A percentile compares a stretch with the other conserved stretches of the same genome.
These are phyloP conservation scores for Cryptoblepharus egeriae DNA, from an alignment of 2,797 vertebrate species.

Conservation along the genomic window DNA sequence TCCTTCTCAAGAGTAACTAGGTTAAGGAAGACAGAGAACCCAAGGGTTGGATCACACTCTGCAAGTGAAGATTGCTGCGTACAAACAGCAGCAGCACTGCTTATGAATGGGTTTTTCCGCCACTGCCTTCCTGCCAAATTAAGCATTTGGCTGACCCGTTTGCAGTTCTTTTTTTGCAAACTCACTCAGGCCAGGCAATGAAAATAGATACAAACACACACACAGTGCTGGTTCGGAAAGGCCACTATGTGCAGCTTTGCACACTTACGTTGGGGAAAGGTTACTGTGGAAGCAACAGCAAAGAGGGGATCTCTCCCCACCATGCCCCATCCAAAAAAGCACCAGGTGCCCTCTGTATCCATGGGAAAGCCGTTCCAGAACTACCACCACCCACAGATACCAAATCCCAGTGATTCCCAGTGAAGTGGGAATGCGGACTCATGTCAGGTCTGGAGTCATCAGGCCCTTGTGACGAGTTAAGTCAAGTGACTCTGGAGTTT, in stretches of 20 bases:
- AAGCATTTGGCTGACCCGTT: constrained; percentile 12
- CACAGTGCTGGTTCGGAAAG: background rate
- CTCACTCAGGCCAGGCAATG: constrained; percentile 1
- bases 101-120: constrained; percentile 8
- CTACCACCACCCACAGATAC: too few species aligned
- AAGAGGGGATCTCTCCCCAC: too few species aligned
- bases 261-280: background rate
- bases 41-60: background rate
- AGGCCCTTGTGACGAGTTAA: too few species aligned
- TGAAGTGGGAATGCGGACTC: too few species aligned
- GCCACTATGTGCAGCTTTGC: background rate
- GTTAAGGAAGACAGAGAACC: background rate
- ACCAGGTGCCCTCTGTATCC: too few species aligned
- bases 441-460: too few species aligned
- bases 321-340: too few species aligned
- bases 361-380: too few species aligned
- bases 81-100: constrained; percentile 8
- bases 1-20: background rate
- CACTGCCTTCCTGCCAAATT: background rate
- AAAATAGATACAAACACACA: background rate
- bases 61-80: background rate
- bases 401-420: too few species aligned
- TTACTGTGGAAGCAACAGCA: background rate
- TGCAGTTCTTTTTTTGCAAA: background rate
- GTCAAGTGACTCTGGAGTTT: too few species aligned